Evolutionary conservation across 2,888 invertebrate species (phyloP), one percentile per base, ranked within the genome.

Genomic region (Monoplex corrugatus): DNA sequence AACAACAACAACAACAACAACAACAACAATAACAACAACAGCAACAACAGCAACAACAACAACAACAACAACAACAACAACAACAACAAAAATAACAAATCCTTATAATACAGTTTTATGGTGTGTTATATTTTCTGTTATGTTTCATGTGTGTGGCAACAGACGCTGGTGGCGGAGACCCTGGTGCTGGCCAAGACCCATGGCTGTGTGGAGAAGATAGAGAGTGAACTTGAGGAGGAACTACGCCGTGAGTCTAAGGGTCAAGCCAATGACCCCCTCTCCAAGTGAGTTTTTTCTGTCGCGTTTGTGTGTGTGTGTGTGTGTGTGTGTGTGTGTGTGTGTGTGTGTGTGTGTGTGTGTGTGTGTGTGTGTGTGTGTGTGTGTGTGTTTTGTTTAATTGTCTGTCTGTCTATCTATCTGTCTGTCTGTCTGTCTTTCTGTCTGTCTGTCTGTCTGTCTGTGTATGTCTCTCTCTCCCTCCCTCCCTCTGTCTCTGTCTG

Each of bases 141-240:
- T 72, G 72, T 72, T 35, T 75, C 13, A 1, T 13, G 40, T 57
- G 57, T 57, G 10, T 5, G 2, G 2, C n/a, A 28, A 28, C 93
- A 94, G 94, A 94, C 94, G 10, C 90, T 94, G 85, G 94, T 94
- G 23, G 94, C 94, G 1, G 94, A 94, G 90, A 94, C 94, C 0
- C 88, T 94, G 72, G 94, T 94, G 50, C 91, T 94, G n/a, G 94
- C 94, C 38, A 94, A 94, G 90, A 94, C 94, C 16, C 94, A 94
- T 87, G 94, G 94, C 38, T 94, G 94, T 87, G 94, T 94, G 84
- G 94, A 94, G 90, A 94, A 94, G 91, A 94, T 94, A 16, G 94
- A 94, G 88, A 93, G 93, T 89, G 94, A 94, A 87, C 89, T 94
- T 50, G 94, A 94, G 63, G 92, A 93, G 83, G 94, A 94, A 87